A percentile compares a stretch with the other conserved stretches of the same genome.
These are phyloP conservation scores for Alcis repandata DNA, from an alignment of 2,888 invertebrate genomes.

Conservation along the genomic window DNA sequence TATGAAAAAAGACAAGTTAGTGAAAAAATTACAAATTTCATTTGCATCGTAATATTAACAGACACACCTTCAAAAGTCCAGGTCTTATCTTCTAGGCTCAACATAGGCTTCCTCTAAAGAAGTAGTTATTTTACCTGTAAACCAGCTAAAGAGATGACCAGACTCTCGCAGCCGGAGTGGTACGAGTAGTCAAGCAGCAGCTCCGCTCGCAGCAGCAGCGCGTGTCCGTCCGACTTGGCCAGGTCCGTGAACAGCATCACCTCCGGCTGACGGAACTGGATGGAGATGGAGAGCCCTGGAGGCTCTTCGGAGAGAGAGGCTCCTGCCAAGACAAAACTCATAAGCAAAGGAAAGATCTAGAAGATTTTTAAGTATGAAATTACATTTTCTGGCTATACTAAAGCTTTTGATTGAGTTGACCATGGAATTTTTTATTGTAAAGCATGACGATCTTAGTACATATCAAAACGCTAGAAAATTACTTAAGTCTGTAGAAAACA, in stretches of 20 bases:
- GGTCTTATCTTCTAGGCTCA: too few relatives aligned
- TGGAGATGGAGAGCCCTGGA: conserved; percentile 89
- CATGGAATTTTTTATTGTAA: too few relatives aligned
- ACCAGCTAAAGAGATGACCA: conserved; percentile 83
- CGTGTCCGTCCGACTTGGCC: conserved; percentile 88
- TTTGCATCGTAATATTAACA: too few relatives aligned
- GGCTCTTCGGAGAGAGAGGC: conserved; percentile 79
- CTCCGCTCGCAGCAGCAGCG: conserved; percentile 90
- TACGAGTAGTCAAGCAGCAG: conserved; percentile 90
- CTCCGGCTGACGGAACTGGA: conserved; percentile 92
- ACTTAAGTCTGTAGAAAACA: too few relatives aligned
- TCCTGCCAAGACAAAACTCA: conserved; percentile 60
- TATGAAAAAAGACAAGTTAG: too few relatives aligned
- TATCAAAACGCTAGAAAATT: too few relatives aligned
- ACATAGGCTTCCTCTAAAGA: background rate
- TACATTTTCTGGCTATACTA: too few relatives aligned
- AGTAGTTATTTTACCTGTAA: conserved; percentile 52
- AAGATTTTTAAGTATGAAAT: too few relatives aligned
- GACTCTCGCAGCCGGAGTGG: conserved; percentile 88
- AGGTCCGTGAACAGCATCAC: conserved; percentile 90
- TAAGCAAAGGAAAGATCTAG: background rate
- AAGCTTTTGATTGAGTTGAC: too few relatives aligned
- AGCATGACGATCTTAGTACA: too few relatives aligned
- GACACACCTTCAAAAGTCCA: too few relatives aligned
- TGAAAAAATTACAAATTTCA: too few relatives aligned